A percentile compares a stretch with the other conserved stretches of the same genome.
phyloP scores from a whole-genome alignment of 2,113 vertebrate genomes.

The Bothrops jararaca region DNA sequence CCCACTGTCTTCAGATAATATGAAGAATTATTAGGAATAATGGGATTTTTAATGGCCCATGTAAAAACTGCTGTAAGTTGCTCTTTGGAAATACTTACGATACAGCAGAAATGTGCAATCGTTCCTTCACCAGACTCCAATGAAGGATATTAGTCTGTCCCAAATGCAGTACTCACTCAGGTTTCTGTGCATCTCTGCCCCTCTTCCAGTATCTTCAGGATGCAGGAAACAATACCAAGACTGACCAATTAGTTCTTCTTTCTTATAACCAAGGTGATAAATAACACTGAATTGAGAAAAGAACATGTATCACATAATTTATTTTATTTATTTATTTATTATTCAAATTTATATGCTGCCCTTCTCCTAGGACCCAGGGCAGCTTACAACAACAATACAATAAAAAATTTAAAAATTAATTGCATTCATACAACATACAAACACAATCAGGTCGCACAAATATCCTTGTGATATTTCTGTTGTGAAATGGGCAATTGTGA shows the following conservation, averaged over 20 bases:
- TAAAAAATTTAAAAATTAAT: too few relatives aligned
- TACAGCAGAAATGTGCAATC: not conserved
- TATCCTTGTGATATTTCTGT: not conserved
- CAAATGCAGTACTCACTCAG: constrained; percentile 69
- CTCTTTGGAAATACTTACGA: not conserved
- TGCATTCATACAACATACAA: too few relatives aligned
- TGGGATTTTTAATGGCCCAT: not conserved
- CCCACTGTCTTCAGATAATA: not conserved
- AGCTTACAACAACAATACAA: too few relatives aligned
- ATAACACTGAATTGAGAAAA: constrained; percentile 64
- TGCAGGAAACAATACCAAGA: constrained; percentile 85
- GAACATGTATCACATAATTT: not conserved
- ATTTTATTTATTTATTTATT: too few relatives aligned
- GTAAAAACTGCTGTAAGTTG: not conserved
- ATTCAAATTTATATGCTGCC: too few relatives aligned
- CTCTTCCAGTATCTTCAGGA: constrained; percentile 69
- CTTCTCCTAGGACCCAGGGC: too few relatives aligned
- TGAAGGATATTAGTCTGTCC: accelerated
- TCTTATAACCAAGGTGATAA: constrained; percentile 73
- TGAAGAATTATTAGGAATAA: not conserved
- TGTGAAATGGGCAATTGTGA: not conserved
- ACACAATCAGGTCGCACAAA: too few relatives aligned
- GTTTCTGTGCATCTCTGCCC: constrained; percentile 64
- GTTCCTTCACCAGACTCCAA: not conserved
- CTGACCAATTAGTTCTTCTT: constrained; percentile 69